phyloP scores from a whole-genome alignment of 2,797 vertebrate species.

The Neosalanx taihuensis region DNA sequence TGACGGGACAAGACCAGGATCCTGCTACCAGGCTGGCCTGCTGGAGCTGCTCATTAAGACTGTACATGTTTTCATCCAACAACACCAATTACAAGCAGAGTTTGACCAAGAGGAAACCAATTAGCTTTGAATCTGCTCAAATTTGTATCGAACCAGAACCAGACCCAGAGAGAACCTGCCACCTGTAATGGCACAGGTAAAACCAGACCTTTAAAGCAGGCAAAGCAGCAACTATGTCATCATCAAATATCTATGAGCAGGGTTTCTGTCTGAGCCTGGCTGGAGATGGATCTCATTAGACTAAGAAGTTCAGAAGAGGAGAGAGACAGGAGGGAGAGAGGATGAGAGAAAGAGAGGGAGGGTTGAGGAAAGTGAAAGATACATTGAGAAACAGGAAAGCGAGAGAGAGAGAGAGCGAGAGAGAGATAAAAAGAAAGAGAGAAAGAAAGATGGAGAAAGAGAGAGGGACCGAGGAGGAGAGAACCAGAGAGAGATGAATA shows the following conservation, averaged over 20 bases:
- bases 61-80: too few species aligned
- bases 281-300: background rate
- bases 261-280: slow-evolving; percentile 20
- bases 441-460: background rate
- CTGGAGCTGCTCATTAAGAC: too few species aligned
- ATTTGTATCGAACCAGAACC: too few species aligned
- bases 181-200: too few species aligned
- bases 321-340: background rate
- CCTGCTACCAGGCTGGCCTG: too few species aligned
- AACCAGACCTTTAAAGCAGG: too few species aligned
- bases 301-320: slow-evolving; percentile 13
- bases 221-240: too few species aligned
- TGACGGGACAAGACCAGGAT: too few species aligned
- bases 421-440: background rate
- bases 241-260: slow-evolving; percentile 2
- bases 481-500: background rate
- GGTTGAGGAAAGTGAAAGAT: background rate
- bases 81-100: too few species aligned
- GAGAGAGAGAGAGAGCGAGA: background rate
- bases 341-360: background rate
- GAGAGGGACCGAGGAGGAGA: background rate
- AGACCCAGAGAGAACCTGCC: background rate
- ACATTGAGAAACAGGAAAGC: background rate
- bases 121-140: too few species aligned
- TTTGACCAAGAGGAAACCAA: too few species aligned